These are phyloP conservation scores for Perca flavescens DNA, from an alignment of 2,113 vertebrate species.

Conservation along the genomic window DNA sequence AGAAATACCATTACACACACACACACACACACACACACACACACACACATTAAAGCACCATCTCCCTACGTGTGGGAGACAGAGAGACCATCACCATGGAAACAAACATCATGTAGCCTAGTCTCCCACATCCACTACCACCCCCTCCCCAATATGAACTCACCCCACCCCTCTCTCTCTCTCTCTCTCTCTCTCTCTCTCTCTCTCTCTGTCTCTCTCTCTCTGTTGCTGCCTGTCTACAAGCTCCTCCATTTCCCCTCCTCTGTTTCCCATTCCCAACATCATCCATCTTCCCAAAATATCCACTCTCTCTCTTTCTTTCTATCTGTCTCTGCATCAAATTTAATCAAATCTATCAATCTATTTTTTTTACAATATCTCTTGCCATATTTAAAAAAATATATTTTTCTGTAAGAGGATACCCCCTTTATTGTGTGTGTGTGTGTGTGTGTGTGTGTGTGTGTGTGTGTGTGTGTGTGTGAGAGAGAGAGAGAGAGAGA, in stretches of 20 bases:
- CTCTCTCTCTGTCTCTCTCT: slow-evolving; percentile 42
- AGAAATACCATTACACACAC: slow-evolving; percentile 62
- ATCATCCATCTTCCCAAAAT: slow-evolving; percentile 68
- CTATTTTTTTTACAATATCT: neutral
- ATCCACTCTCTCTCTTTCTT: neutral
- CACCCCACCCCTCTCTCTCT: slow-evolving; percentile 17
- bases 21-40: neutral
- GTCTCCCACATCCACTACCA: slow-evolving; percentile 69
- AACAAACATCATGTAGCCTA: slow-evolving; percentile 81
- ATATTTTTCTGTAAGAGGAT: neutral
- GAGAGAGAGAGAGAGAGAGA: neutral
- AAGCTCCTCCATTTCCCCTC: slow-evolving; percentile 53
- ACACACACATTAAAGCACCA: slow-evolving; percentile 62
- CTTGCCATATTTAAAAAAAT: neutral
- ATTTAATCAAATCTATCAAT: slow-evolving; percentile 24
- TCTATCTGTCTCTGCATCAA: slow-evolving; percentile 6
- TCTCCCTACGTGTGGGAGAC: slow-evolving; percentile 78
- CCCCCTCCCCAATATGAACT: slow-evolving; percentile 73
- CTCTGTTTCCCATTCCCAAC: slow-evolving; percentile 53
- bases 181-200: slow-evolving; percentile 40
- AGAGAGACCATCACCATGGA: slow-evolving; percentile 82
- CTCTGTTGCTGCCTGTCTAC: slow-evolving; percentile 64
- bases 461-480: neutral
- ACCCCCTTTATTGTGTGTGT: neutral
- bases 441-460: neutral